These are phyloP conservation scores for Oreortyx pictus DNA, from an alignment of 2,797 vertebrate genomes.

Conservation along the genomic window DNA sequence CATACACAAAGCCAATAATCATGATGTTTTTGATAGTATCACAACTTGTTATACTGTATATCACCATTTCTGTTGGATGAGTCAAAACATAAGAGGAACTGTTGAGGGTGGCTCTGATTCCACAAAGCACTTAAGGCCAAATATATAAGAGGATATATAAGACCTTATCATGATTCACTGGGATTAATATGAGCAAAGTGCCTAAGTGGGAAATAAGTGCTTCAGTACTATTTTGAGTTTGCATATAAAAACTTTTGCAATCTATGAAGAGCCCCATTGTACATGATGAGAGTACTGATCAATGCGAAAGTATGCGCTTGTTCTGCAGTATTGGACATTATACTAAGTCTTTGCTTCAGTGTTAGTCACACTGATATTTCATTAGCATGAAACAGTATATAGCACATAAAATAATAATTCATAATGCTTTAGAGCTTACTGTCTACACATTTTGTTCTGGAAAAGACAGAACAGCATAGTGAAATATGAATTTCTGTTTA, in stretches of 20 bases:
- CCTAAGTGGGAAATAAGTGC: background rate
- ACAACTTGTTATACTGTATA: background rate
- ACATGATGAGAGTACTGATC: background rate
- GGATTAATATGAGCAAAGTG: background rate
- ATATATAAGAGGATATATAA: background rate
- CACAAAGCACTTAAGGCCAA: background rate
- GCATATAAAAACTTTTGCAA: background rate
- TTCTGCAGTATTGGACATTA: background rate
- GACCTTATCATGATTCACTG: background rate
- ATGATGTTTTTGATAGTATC: background rate
- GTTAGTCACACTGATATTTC: background rate
- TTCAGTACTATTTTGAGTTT: background rate
- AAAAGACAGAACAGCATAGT: background rate
- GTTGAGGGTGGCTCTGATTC: background rate
- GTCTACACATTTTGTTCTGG: background rate
- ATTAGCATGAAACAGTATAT: background rate
- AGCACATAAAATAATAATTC: conserved; percentile 42
- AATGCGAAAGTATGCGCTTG: background rate
- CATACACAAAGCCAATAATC: background rate
- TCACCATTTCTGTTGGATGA: background rate
- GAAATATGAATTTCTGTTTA: conserved; percentile 26
- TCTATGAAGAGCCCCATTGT: background rate
- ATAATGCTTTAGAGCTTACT: conserved; percentile 10
- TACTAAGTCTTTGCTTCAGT: background rate
- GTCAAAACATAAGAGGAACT: background rate